phyloP scores from a whole-genome alignment of 2,113 vertebrate genomes.

The Rhinolophus sinicus region DNA sequence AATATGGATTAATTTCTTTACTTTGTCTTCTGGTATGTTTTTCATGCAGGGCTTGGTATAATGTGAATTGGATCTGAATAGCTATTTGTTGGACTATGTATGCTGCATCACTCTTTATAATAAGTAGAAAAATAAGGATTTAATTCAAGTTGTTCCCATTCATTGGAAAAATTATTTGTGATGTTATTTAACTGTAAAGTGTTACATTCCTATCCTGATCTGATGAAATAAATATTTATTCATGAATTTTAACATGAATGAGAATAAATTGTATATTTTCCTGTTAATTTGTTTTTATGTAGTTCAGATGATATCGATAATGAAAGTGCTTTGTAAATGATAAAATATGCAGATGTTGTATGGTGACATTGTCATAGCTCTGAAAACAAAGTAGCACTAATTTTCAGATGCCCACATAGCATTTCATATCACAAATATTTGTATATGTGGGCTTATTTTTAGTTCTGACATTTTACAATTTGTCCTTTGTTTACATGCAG shows the following conservation, averaged over 20 bases:
- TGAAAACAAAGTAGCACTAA: constrained; percentile 52
- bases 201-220: not conserved
- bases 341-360: not conserved
- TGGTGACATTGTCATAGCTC: not conserved
- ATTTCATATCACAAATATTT: constrained; percentile 79
- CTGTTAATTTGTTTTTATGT: not conserved
- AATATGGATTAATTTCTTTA: constrained; percentile 1
- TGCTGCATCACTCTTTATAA: not conserved
- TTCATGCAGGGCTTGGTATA: not conserved
- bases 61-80: not conserved
- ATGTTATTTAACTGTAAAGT: constrained; percentile 16
- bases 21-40: not conserved
- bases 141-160: constrained; percentile 27
- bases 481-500: constrained; percentile 98
- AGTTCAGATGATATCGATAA: not conserved
- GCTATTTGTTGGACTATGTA: not conserved
- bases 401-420: constrained; percentile 76
- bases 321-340: constrained; percentile 24
- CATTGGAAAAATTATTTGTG: constrained; percentile 41
- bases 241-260: constrained; percentile 14
- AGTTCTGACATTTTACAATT: constrained; percentile 87
- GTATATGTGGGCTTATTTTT: constrained; percentile 79
- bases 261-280: not conserved
- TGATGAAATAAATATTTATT: constrained; percentile 32
- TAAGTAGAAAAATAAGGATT: constrained; percentile 37